Conservation (phyloP, 2,113 vertebrate genomes). For the western clawed frog (Xenopus tropicalis) region UCB_Xtro_10.0 CM004450.2:103409501-103410000, state of each 20-base stretch:
- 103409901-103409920: background rate
- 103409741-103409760: slow-evolving; percentile 17
- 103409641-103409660: no score
- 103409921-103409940: background rate
- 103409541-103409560: no score
- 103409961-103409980: background rate
- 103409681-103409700: slow-evolving; percentile 1
- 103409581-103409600: no score
- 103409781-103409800: slow-evolving; percentile 25
- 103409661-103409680: slow-evolving; percentile 15
- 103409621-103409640: no score
- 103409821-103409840: slow-evolving; percentile 9
- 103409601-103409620: no score
- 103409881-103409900: slow-evolving; percentile 9
- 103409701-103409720: slow-evolving; percentile 1
- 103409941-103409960: background rate
- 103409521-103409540: no score
- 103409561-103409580: no score
- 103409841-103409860: slow-evolving; percentile 19
- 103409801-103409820: slow-evolving; percentile 23
- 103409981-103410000: background rate
- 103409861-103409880: background rate
- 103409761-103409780: slow-evolving; percentile 7
- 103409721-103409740: slow-evolving; percentile 25
- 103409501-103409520: no score